Conservation (phyloP, 2,113 vertebrate species). For the Cinclus cinclus region DNA sequence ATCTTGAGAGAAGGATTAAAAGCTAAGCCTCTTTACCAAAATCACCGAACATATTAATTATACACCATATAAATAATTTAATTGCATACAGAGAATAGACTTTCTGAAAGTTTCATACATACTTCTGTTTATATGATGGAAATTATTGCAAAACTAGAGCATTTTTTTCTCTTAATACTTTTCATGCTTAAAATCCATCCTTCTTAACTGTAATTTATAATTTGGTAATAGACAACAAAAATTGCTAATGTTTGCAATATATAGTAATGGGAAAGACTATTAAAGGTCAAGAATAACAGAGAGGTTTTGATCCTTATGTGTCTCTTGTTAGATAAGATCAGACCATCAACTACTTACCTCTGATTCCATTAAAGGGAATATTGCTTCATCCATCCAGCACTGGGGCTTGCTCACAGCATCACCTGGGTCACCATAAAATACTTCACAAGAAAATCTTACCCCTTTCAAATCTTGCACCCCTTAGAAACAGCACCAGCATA, state of each 20-base stretch:
- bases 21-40: slow-evolving; percentile 59
- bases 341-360: not conserved
- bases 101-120: slow-evolving; percentile 9
- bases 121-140: not conserved
- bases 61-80: slow-evolving; percentile 49
- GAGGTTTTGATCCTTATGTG: not conserved
- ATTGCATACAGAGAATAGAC: slow-evolving; percentile 14
- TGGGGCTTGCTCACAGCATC: not conserved
- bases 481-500: not conserved
- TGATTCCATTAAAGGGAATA: not conserved
- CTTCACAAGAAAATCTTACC: not conserved
- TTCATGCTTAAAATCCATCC: not conserved
- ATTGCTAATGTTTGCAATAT: not conserved
- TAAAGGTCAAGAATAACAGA: not conserved
- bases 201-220: not conserved
- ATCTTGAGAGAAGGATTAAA: slow-evolving; percentile 61
- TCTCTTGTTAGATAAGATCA: not conserved
- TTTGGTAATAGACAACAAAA: not conserved
- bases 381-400: not conserved
- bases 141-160: slow-evolving; percentile 6
- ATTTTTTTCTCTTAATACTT: not conserved
- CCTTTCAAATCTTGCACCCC: not conserved
- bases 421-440: not conserved
- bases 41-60: slow-evolving; percentile 52
- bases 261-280: not conserved